Evolutionary conservation across 2,797 vertebrate genomes (phyloP), one percentile per base, ranked within the genome.

Genomic region (Periophthalmus magnuspinnatus): DNA sequence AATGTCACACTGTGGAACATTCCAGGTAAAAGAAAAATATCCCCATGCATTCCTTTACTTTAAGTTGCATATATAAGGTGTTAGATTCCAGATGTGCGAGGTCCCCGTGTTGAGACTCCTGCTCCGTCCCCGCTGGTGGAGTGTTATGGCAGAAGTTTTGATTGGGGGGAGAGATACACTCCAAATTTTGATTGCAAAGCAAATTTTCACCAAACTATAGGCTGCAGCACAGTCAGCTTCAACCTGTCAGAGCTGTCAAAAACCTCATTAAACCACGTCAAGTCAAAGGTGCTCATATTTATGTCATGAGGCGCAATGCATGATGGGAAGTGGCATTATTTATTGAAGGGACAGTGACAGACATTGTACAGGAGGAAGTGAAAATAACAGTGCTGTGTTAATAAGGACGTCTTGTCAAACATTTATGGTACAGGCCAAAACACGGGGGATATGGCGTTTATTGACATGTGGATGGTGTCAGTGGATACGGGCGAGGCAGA

Each of bases 331-430:
- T 48, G 52, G 67, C 75, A 90, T 92, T 89, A 91, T 88, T 89
- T 89, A 90, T 91, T 89, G 80, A 92, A 83, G 76, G 79, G 67
- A 67, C 71, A 54, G 81, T 87, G 91, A 89, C 87, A 89, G 87
- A 89, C 79, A 81, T 70, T 77, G 85, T 79, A 85, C 74, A 76
- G 68, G 77, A 84, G 79, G 65, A 89, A 86, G 84, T 76, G 59
- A 70, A 85, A 86, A 83, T 82, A 87, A 81, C 88, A 80, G 71
- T 66, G 85, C 78, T 72, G 68, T 71, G 75, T 78, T 90, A 89
- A 90, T 87, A 84, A 91, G 85, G 66, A 83, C 74, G 87, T 87
- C 86, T 83, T 87, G 84, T 87, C 90, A 89, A 91, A 90, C 85
- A 89, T 91, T 90, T 87, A 89, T 87, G 82, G 77, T 77, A 84